Evolutionary conservation across 2,888 invertebrate species (phyloP).

Genomic region (Eubasilissa splendida): DNA sequence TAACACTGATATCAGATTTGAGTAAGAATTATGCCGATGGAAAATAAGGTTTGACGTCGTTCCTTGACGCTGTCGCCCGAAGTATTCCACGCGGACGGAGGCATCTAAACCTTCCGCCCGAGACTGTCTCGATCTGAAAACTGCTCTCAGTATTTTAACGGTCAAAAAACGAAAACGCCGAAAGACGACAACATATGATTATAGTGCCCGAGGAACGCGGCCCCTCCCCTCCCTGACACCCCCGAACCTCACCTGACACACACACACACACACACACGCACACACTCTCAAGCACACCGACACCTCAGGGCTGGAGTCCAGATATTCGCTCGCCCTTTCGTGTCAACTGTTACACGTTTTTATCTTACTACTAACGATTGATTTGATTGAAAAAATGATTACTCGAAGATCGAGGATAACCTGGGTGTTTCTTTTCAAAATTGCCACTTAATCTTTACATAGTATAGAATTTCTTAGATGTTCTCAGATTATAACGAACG

Average conservation of each 20-base stretch:
- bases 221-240: conserved; percentile 6
- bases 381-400: too few relatives aligned
- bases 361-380: too few relatives aligned
- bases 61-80: neutral
- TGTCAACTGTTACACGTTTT: too few relatives aligned
- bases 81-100: neutral
- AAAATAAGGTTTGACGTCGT: too few relatives aligned
- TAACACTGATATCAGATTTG: too few relatives aligned
- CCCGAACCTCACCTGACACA: neutral
- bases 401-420: too few relatives aligned
- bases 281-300: neutral
- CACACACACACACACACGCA: neutral
- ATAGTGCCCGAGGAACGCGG: conserved; percentile 32
- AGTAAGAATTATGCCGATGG: too few relatives aligned
- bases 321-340: too few relatives aligned
- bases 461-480: too few relatives aligned
- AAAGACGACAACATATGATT: conserved; percentile 41
- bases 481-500: too few relatives aligned
- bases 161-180: conserved; percentile 37
- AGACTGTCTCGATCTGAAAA: neutral
- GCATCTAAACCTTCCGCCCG: conserved; percentile 3
- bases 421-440: too few relatives aligned
- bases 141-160: conserved; percentile 20
- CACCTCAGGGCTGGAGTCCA: conserved; percentile 21
- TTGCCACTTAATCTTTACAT: too few relatives aligned